Percentiles rank a stretch among this genome's conserved stretches.
Conservation (phyloP, 1,140 invertebrate species). For the Temnothorax nylanderi region DNA sequence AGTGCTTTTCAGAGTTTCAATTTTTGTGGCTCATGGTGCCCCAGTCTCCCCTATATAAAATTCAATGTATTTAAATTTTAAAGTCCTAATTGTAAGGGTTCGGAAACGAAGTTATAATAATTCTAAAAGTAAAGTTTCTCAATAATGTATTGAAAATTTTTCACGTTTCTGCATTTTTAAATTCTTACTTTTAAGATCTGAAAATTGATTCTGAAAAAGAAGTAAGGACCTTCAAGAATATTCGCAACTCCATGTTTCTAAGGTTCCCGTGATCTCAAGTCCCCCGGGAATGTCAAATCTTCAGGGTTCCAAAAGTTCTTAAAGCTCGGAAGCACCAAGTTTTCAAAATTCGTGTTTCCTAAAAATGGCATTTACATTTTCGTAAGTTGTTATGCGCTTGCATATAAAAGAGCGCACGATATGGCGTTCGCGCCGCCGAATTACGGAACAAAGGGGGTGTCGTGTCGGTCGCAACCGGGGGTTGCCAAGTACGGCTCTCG, state of each 20-base stretch:
- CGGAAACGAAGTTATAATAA: neutral
- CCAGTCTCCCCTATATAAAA: neutral
- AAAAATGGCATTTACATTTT: neutral
- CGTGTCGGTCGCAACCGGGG: neutral
- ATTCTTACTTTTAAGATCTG: neutral
- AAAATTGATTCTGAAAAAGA: neutral
- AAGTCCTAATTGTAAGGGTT: neutral
- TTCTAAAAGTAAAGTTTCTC: neutral
- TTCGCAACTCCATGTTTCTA: neutral
- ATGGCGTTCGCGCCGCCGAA: neutral
- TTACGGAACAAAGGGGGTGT: slow-evolving; percentile 37
- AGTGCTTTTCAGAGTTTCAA: too few species aligned
- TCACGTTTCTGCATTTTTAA: neutral
- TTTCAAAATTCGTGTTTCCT: neutral
- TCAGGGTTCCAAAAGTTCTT: neutral
- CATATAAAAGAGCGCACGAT: neutral
- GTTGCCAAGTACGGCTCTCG: neutral
- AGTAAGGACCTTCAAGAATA: neutral
- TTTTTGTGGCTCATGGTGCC: too few species aligned
- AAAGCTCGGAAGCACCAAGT: neutral
- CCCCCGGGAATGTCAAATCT: neutral
- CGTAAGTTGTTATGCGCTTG: neutral
- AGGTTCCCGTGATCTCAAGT: neutral
- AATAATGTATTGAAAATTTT: neutral
- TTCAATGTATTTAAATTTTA: neutral